Base-by-base conservation (phyloP, 2,888 invertebrate genomes). In the Lepeophtheirus nordmannii region DNA sequence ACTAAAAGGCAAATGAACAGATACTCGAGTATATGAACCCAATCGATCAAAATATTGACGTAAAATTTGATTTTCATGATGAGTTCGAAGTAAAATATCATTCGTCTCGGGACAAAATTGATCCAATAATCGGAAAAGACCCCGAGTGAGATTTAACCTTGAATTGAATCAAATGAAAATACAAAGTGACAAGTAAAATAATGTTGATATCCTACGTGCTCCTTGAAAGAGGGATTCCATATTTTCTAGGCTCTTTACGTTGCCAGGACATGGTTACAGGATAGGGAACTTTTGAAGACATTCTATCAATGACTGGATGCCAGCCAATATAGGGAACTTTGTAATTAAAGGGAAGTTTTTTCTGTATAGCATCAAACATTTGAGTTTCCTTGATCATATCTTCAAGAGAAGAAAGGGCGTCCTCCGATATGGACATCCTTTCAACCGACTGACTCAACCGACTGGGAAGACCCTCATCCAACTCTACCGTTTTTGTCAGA, bases 301-400 rank as follows among this genome's bases (percentile, higher is more conserved):
- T 62, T 20, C 40, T 37, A 39, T 62, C 62, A 20, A 39, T 14
- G 20, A 62, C 62, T 11, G 62, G 62, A 38, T 38, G 37, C 62
- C 62, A 62, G 9, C 40, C 40, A 41, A 62, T 62, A 20, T 39
- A 22, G n/a, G 62, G 62, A 8, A 62, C 62, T 11, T 37, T 40
- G 20, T 20, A 20, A 17, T 40, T 40, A 11, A 20, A 22, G 5
- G 60, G 62, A 37, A 62, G 40, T 20, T 62, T 62, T 10, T n/a
- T 12, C 39, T 62, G 62, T 17, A 40, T 62, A 41, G 62, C 62
- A 40, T 62, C 62, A 17, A 62, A 62, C 38, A 62, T 62, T 20
- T 38, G 20, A 10, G 62, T n/a, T 20, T 62, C 62, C n/a, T 41
- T 17, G 39, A 62, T 38, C 38, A 62, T 40, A 9, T 41, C 39